Percentiles rank a stretch among this genome's conserved stretches.
phyloP scores from a whole-genome alignment of 1,140 invertebrate species.

The Macrotrachela quadricornifera region DNA sequence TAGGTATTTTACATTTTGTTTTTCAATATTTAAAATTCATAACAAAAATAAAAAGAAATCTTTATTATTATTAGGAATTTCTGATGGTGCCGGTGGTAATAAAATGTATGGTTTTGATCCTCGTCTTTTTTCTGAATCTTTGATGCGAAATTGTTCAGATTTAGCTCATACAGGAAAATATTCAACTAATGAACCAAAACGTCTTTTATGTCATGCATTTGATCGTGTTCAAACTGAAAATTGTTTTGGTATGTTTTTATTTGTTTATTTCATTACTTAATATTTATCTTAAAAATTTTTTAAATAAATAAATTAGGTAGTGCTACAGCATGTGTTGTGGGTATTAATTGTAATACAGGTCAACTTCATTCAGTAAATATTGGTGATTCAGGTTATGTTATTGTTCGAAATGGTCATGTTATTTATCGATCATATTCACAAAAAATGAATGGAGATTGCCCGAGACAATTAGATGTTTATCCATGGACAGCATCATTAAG shows the following conservation, averaged over 20 bases:
- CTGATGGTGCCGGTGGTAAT: neutral
- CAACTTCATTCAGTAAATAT: conserved; percentile 83
- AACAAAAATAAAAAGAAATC: neutral
- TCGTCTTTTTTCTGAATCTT: neutral
- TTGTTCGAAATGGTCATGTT: conserved; percentile 48
- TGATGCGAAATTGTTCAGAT: conserved; percentile 37
- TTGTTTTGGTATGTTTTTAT: neutral
- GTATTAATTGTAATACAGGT: conserved; percentile 64
- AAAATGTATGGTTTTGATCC: neutral
- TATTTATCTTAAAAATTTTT: neutral
- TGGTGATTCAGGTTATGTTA: conserved; percentile 88
- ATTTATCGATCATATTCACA: conserved; percentile 80
- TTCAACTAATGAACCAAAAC: conserved; percentile 51
- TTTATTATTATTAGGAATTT: neutral
- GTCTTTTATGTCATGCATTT: neutral
- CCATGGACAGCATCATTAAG: conserved; percentile 1
- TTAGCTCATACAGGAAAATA: conserved; percentile 61
- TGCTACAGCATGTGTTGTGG: conserved; percentile 84
- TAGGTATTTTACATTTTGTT: neutral
- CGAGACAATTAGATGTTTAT: conserved; percentile 5
- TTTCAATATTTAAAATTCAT: neutral
- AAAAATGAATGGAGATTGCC: conserved; percentile 32
- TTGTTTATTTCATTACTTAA: neutral
- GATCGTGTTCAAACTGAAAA: conserved; percentile 1
- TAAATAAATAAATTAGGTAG: conserved; percentile 43